A percentile compares a stretch with the other conserved stretches of the same genome.
These are phyloP conservation scores for Peromyscus polionotus DNA, from an alignment of 2,113 vertebrate genomes.

Conservation along the genomic window DNA sequence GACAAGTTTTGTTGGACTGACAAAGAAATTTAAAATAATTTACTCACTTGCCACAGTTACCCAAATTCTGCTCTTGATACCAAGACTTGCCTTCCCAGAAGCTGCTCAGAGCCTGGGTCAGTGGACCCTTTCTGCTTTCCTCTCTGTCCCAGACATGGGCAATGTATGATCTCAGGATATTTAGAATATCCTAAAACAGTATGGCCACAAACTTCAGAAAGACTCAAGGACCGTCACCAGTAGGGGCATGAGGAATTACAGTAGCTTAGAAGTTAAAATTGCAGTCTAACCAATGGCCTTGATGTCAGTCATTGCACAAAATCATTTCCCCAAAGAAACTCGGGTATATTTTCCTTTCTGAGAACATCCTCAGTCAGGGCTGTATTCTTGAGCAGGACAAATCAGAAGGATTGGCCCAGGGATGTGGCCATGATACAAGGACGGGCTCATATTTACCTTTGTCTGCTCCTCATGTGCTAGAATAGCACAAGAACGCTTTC, in stretches of 20 bases:
- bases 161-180: not conserved
- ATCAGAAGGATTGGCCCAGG: not conserved
- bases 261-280: not conserved
- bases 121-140: rapidly evolving
- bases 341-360: not conserved
- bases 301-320: not conserved
- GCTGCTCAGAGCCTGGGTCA: rapidly evolving
- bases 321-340: not conserved
- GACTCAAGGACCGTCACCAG: too few relatives aligned
- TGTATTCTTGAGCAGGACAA: not conserved
- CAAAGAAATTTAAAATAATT: not conserved
- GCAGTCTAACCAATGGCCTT: not conserved
- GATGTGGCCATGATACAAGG: not conserved
- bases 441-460: too few relatives aligned
- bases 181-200: not conserved
- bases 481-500: not conserved
- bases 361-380: not conserved
- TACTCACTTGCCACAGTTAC: not conserved
- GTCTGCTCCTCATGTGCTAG: too few relatives aligned
- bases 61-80: not conserved
- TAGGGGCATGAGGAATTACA: not conserved
- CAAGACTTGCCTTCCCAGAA: not conserved
- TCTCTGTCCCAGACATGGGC: rapidly evolving
- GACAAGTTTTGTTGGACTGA: not conserved
- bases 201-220: not conserved